Conservation (phyloP, 1,140 invertebrate species). For the Drosophila ogumai region DNA sequence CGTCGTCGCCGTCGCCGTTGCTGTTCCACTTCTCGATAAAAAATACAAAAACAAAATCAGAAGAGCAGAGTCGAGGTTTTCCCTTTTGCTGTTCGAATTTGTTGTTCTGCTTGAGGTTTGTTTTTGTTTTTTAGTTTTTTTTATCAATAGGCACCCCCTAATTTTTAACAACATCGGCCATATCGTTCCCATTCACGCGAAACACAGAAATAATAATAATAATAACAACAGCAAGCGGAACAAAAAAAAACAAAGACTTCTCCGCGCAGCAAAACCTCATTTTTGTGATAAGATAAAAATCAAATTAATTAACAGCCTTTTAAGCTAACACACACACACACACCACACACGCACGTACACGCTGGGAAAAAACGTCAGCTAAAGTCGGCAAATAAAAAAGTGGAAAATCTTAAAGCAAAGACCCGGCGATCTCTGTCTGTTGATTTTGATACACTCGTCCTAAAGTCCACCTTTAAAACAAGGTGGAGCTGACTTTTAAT, state of each 20-base stretch:
- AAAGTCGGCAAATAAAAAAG: background rate
- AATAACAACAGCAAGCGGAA: conserved; percentile 20
- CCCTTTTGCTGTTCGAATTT: background rate
- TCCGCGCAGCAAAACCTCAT: conserved; percentile 61
- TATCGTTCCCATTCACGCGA: conserved; percentile 26
- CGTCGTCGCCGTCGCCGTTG: background rate
- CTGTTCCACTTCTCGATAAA: conserved; percentile 30
- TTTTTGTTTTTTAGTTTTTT: conserved; percentile 4
- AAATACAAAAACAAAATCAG: background rate
- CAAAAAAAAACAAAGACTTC: conserved; percentile 23
- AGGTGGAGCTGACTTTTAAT: conserved; percentile 5
- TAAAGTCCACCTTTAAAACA: conserved; percentile 15
- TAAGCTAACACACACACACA: conserved; percentile 28
- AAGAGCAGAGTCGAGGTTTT: conserved; percentile 4
- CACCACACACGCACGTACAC: conserved; percentile 3
- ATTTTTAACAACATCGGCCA: conserved; percentile 42
- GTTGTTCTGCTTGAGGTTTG: background rate
- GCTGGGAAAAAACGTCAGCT: conserved; percentile 22
- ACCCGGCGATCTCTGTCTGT: background rate
- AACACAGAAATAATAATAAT: conserved; percentile 22
- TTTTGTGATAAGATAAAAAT: conserved; percentile 72
- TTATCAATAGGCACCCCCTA: conserved; percentile 46
- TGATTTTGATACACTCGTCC: background rate
- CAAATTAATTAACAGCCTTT: conserved; percentile 76
- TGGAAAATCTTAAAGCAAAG: conserved; percentile 5